Conservation (phyloP, 2,888 invertebrate species). For the Apeira syringaria region DNA sequence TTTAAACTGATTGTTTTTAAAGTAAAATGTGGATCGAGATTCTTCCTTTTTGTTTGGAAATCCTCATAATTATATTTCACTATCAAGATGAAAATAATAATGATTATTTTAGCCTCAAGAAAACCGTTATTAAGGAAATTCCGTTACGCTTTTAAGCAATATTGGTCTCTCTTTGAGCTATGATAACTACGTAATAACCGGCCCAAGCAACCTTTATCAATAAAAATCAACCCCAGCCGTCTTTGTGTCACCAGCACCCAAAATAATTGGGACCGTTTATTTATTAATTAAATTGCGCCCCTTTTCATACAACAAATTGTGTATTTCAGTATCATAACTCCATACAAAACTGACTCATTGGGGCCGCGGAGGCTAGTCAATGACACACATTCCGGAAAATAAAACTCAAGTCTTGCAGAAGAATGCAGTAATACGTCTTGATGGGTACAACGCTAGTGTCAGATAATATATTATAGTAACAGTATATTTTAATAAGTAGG, state of each 20-base stretch:
- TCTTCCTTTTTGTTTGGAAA: no score
- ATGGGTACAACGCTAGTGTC: no score
- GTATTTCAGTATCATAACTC: not conserved
- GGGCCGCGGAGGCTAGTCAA: no score
- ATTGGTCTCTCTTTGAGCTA: conserved; percentile 14
- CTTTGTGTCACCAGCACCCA: conserved; percentile 22
- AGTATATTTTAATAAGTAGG: no score
- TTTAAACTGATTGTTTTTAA: no score
- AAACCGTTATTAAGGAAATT: not conserved
- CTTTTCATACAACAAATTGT: conserved; percentile 7
- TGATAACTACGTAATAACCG: conserved; percentile 11
- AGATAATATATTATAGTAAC: no score
- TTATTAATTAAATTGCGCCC: conserved; percentile 29
- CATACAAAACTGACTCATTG: not conserved
- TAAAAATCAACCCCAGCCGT: conserved; percentile 16
- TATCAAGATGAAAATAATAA: no score
- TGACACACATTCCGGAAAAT: no score
- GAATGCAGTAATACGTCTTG: no score
- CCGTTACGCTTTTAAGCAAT: conserved; percentile 10
- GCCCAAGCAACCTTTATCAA: conserved; percentile 11
- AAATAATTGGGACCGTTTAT: conserved; percentile 29
- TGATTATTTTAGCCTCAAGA: not conserved
- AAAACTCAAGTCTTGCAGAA: no score
- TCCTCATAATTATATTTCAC: no score
- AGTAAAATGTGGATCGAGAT: no score